These are phyloP conservation scores for Limnephilus auricula DNA, from an alignment of 2,888 invertebrate species.

Conservation along the genomic window DNA sequence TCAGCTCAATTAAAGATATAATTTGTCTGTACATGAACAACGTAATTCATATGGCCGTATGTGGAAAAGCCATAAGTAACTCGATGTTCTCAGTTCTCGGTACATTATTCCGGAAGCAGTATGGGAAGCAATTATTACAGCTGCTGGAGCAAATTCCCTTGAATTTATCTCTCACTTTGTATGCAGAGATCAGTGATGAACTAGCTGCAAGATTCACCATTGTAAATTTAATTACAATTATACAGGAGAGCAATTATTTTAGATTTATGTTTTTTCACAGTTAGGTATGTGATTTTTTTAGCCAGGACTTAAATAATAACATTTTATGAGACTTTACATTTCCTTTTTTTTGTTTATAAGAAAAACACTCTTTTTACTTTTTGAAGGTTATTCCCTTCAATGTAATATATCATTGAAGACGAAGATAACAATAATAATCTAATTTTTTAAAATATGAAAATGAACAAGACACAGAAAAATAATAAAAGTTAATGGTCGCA, in stretches of 20 bases:
- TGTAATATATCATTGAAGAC: too few relatives aligned
- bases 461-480: too few relatives aligned
- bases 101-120: neutral
- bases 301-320: too few relatives aligned
- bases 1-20: neutral
- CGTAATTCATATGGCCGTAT: neutral
- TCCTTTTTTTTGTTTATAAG: too few relatives aligned
- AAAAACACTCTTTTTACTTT: too few relatives aligned
- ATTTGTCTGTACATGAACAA: neutral
- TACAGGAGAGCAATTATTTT: neutral
- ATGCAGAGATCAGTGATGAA: slow-evolving; percentile 15
- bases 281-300: neutral
- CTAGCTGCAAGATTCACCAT: neutral
- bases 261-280: neutral
- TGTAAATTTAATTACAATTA: neutral
- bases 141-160: neutral
- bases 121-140: neutral
- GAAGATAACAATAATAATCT: too few relatives aligned
- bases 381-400: too few relatives aligned
- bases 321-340: too few relatives aligned
- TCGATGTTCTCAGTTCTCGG: slow-evolving; percentile 4
- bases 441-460: too few relatives aligned
- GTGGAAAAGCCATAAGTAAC: neutral
- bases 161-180: slow-evolving; percentile 13
- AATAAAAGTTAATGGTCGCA: too few relatives aligned